Conservation (phyloP, 2,797 vertebrate species). For the Tinamus major region DNA sequence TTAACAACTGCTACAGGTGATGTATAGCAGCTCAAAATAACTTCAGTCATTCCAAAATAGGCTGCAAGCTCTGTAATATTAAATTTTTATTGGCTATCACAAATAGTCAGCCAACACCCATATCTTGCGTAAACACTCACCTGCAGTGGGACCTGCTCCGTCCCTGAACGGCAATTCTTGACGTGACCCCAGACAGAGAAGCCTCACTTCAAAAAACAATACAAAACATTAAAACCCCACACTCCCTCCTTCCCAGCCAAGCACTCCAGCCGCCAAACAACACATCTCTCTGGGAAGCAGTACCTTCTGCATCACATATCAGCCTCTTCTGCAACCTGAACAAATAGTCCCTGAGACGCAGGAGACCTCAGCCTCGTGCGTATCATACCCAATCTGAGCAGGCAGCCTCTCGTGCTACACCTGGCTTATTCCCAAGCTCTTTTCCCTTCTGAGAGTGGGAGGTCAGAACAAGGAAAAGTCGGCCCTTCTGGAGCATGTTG, state of each 20-base stretch:
- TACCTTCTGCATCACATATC: not conserved
- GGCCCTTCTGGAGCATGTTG: not conserved
- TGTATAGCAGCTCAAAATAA: too few species aligned
- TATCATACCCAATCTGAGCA: not conserved
- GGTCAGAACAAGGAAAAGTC: not conserved
- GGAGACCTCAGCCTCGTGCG: not conserved
- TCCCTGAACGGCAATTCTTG: constrained; percentile 28
- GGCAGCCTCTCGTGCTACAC: not conserved
- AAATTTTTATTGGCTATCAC: constrained; percentile 8
- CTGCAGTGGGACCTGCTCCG: not conserved
- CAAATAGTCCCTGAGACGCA: not conserved
- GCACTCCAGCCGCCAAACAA: too few species aligned
- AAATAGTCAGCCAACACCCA: constrained; percentile 27
- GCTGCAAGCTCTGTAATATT: not conserved
- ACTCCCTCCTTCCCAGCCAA: not conserved
- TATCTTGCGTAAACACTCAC: constrained; percentile 20
- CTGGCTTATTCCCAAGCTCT: not conserved
- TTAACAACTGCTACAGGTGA: constrained; percentile 33
- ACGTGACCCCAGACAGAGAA: not conserved
- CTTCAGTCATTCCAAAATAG: constrained; percentile 39
- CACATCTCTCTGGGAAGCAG: not conserved
- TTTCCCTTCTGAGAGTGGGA: not conserved
- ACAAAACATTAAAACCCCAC: too few species aligned
- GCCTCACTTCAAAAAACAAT: too few species aligned
- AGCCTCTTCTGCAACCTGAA: not conserved